Evolutionary conservation across 2,113 vertebrate genomes (phyloP).

Genomic region (Platichthys flesus): DNA sequence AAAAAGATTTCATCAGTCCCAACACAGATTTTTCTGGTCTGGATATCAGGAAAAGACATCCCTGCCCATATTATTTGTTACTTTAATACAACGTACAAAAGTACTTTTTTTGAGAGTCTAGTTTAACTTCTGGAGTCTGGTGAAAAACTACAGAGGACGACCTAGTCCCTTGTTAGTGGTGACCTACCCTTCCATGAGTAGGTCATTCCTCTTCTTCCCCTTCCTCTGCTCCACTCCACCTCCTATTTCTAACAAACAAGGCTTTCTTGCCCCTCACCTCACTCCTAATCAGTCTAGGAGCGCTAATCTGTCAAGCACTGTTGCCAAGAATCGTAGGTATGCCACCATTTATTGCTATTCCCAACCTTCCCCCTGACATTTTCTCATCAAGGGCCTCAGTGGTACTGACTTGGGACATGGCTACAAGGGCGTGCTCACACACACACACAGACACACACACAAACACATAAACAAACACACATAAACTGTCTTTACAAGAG

Average conservation of each 20-base stretch:
- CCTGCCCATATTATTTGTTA: not conserved
- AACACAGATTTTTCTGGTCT: too few species aligned
- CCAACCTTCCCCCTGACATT: slow-evolving; percentile 28
- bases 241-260: not conserved
- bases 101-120: not conserved
- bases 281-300: slow-evolving; percentile 6
- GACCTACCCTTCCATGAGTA: not conserved
- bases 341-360: slow-evolving; percentile 17
- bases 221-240: not conserved
- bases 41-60: too few species aligned
- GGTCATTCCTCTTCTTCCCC: slow-evolving; percentile 3
- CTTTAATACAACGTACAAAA: not conserved
- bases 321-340: slow-evolving; percentile 1
- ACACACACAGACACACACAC: not conserved
- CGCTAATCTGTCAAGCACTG: slow-evolving; percentile 8
- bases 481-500: not conserved
- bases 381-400: slow-evolving; percentile 36
- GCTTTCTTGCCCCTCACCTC: not conserved
- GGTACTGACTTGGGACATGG: slow-evolving; percentile 3
- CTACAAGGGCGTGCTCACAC: not conserved
- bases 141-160: not conserved
- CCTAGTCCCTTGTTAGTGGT: too few species aligned
- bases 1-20: too few species aligned
- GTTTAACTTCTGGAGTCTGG: not conserved
- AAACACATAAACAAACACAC: not conserved